Evolutionary conservation across 1,140 invertebrate genomes (phyloP), one percentile per base, ranked within the genome.

Genomic region (Campodea augens): DNA sequence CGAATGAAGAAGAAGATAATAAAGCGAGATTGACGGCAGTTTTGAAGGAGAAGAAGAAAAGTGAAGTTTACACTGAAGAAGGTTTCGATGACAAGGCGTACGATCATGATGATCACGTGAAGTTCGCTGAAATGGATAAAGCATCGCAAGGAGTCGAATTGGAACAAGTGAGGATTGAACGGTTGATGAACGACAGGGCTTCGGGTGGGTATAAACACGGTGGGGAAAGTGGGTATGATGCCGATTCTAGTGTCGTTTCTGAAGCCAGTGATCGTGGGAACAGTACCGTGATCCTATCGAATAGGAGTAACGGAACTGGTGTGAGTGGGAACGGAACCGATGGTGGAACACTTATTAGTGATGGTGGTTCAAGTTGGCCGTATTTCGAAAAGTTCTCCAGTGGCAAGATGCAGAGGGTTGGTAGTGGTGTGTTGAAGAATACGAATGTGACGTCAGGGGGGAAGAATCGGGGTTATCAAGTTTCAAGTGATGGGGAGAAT

Each of bases 11-110:
- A 53, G 60, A 67, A 45, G 53, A 59, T 47, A 74, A 74, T 51
- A 73, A 73, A 3, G 66, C 69, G 0, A 60, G 76, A 47, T 60
- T 81, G 24, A 63, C 68, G 36, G 72, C 78, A 63, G 69, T 77
- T 2, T 67, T 81, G 0, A 74, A 70, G 39, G 74, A 76, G 51
- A 69, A 70, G n/a, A 81, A 78, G 38, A 24, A 45, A 12, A 25
- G 18, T 42, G 50, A 52, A 1, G 68, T 81, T 4, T 83, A 81
- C 52, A 73, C 74, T 3, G 79, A 83, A 61, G 77, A 83, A 64
- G 79, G 79, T 0, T 81, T 79, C 49, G 77, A 81, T 61, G 78
- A 83, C 59, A 67, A 71, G 0, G 77, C 71, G 4, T 83, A 83
- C 52, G 78, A 83, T 57, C 79, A 83, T 53, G 78, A 68, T 10